A percentile compares a stretch with the other conserved stretches of the same genome.
Evolutionary conservation across 1,140 invertebrate genomes (phyloP).

Genomic region (Formica selysi): DNA sequence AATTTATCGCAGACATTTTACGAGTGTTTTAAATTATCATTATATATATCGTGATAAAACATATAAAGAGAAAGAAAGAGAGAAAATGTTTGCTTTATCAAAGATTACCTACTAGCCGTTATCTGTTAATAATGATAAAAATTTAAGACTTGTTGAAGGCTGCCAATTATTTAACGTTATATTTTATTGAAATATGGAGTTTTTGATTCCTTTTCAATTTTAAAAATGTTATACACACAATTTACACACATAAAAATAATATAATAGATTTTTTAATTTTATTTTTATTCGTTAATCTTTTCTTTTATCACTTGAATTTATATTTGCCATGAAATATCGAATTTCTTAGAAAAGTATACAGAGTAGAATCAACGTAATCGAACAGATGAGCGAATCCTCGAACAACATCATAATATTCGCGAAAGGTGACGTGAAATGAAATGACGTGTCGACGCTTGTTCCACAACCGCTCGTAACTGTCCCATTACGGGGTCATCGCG

Average conservation of each 20-base stretch:
- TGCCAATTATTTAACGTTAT: neutral
- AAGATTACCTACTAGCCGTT: neutral
- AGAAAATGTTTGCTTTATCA: neutral
- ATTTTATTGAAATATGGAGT: neutral
- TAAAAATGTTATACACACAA: neutral
- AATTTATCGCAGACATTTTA: slow-evolving; percentile 43
- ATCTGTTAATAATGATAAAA: slow-evolving; percentile 12
- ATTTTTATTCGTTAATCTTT: neutral
- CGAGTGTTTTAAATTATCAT: neutral
- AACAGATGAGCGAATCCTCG: slow-evolving; percentile 36
- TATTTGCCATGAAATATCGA: neutral
- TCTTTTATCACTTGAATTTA: neutral
- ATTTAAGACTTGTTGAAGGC: neutral
- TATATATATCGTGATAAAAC: neutral
- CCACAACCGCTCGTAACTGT: slow-evolving; percentile 46
- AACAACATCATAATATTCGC: slow-evolving; percentile 35
- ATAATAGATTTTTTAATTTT: neutral
- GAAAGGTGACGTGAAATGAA: slow-evolving; percentile 36
- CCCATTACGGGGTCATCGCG: slow-evolving; percentile 55
- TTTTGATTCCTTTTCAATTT: neutral
- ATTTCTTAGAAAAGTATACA: neutral
- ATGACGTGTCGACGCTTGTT: slow-evolving; percentile 40
- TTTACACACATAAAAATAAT: neutral
- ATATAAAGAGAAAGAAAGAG: too few species aligned
- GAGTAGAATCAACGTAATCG: slow-evolving; percentile 19